Base-by-base conservation (phyloP, 2,797 vertebrate genomes). In the Malurus leucopterus region DNA sequence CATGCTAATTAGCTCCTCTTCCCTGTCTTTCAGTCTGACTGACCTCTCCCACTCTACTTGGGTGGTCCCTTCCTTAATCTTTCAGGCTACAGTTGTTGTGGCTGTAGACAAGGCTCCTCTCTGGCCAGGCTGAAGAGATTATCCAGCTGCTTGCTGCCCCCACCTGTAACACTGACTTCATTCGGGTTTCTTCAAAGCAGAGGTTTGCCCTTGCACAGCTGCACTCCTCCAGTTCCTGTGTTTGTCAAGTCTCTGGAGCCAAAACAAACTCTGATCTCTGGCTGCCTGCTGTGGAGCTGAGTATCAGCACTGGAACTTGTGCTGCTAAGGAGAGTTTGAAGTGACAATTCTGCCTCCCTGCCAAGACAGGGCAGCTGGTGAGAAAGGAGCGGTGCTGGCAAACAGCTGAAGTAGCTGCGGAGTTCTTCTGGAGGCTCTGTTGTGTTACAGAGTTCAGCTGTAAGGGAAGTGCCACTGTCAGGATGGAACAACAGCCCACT, bases 341-440 rank as follows among this genome's bases (percentile, higher is more conserved):
- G 80, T 68, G 64, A 84, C 19, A 68, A 11, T 81, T 88, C 38
- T 84, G 74, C 40, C 36, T 82, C 49, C 40, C 36, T 81, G 82
- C 85, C 79, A 89, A 43, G 63, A 47, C 40, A 50, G 63, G 27
- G 19, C 83, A 92, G 91, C 83, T 93, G 89, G 32, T 82, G 74
- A 84, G 76, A 54, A 70, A 70, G 50, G 30, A 84, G 17, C 1
- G 1, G 32, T 32, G 34, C n/a, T 78, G 80, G 50, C 5, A 16
- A 90, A 49, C 89, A 93, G 93, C 92, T 95, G 94, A 88, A 84
- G 74, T 88, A 92, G 80, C 89, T 90, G 87, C 67, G 53, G 64
- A 79, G 64, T 84, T 91, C 64, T 88, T 74, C 34, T 81, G 30
- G 70, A 70, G 75, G 61, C 43, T 57, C 62, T 73, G 55, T 26